Conservation (phyloP, 2,797 vertebrate species). For the Myotis planiceps region DNA sequence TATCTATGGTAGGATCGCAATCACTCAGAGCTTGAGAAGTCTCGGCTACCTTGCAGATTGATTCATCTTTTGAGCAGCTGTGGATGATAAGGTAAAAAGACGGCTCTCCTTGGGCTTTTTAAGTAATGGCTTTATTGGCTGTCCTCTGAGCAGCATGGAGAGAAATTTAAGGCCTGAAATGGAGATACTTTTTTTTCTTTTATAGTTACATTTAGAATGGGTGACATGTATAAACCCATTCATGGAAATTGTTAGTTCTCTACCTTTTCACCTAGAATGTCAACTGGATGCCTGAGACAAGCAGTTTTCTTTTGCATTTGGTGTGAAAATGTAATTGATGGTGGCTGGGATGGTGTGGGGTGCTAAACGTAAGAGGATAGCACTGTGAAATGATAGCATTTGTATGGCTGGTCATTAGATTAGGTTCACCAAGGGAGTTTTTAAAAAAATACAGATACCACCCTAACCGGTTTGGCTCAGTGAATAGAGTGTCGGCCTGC, state of each 20-base stretch:
- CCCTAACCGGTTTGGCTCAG: no score
- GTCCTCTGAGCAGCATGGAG: constrained; percentile 47
- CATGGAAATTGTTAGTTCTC: neutral
- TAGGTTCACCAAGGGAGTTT: neutral
- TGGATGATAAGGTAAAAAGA: constrained; percentile 61
- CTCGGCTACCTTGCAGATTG: constrained; percentile 5
- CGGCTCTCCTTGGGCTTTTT: constrained; percentile 26
- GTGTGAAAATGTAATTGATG: neutral
- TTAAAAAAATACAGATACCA: neutral
- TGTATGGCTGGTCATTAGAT: neutral
- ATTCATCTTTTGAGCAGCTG: constrained; percentile 48
- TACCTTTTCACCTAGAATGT: neutral
- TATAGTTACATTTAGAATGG: constrained; percentile 3
- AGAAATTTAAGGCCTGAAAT: constrained; percentile 48
- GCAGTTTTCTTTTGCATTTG: neutral
- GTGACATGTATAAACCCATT: neutral
- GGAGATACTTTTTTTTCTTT: constrained; percentile 27
- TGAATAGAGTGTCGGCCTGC: no score
- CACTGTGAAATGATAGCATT: neutral
- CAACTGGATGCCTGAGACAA: neutral
- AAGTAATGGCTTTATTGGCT: constrained; percentile 53
- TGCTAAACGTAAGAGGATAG: neutral
- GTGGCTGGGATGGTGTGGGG: neutral
- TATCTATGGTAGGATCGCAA: constrained; percentile 47
- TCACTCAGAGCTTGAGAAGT: constrained; percentile 41